Evolutionary conservation across 2,888 invertebrate genomes (phyloP).

Genomic region (Melanargia galathea): DNA sequence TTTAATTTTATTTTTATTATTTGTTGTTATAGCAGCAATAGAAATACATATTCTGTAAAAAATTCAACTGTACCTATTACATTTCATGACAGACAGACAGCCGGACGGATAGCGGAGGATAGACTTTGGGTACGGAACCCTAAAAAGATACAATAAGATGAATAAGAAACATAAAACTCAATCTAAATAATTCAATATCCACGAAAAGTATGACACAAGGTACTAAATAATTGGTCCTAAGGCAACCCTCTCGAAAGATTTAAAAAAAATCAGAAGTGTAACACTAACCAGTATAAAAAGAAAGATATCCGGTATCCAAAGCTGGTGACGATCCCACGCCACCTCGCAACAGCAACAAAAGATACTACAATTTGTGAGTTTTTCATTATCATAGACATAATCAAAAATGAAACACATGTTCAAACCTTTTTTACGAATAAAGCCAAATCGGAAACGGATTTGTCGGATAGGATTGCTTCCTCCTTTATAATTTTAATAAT

Average conservation of each 20-base stretch:
- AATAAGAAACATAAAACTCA: background rate
- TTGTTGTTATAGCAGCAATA: too few species aligned
- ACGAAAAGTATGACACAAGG: conserved; percentile 6
- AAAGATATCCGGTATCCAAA: conserved; percentile 72
- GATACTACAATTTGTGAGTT: conserved; percentile 31
- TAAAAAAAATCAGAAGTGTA: conserved; percentile 49
- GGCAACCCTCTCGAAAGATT: conserved; percentile 24
- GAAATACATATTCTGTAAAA: too few species aligned
- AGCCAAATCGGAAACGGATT: conserved; percentile 32
- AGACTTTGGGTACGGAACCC: too few species aligned
- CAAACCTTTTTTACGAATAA: conserved; percentile 38
- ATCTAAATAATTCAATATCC: conserved; percentile 9
- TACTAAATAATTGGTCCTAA: conserved; percentile 5
- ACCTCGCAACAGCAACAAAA: conserved; percentile 40
- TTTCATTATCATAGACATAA: conserved; percentile 45
- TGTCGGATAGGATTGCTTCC: conserved; percentile 32
- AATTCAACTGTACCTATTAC: too few species aligned
- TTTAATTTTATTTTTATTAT: too few species aligned
- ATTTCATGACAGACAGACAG: too few species aligned
- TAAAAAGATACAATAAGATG: background rate
- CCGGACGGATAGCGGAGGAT: background rate
- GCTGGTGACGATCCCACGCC: conserved; percentile 66
- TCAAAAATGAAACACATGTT: conserved; percentile 57
- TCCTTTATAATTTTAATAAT: conserved; percentile 37
- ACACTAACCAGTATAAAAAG: conserved; percentile 55